Conservation (phyloP, 2,797 vertebrate genomes). For the Acestrorhynchus altus region DNA sequence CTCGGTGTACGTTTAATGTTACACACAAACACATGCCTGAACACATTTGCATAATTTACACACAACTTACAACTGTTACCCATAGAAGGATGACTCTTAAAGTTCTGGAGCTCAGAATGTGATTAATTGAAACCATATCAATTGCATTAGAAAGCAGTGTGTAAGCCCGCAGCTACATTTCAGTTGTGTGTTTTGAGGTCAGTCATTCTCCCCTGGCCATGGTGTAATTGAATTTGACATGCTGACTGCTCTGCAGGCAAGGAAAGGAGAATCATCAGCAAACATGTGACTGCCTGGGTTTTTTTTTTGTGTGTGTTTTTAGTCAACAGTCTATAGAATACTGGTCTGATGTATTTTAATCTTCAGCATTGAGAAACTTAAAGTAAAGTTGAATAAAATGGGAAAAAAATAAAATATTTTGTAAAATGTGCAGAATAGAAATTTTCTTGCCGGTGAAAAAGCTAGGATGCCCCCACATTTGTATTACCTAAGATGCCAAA, state of each 20-base stretch:
- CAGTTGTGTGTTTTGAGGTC: constrained; percentile 31
- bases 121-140: neutral
- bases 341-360: neutral
- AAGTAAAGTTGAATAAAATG: no score
- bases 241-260: constrained; percentile 37
- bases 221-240: constrained; percentile 54
- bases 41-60: neutral
- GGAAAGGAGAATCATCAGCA: constrained; percentile 14
- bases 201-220: constrained; percentile 22
- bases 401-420: no score
- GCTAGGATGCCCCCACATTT: no score
- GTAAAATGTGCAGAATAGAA: no score
- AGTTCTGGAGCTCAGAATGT: neutral
- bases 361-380: no score
- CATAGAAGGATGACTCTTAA: neutral
- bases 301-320: constrained; percentile 19
- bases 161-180: constrained; percentile 23
- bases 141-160: neutral
- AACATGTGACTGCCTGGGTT: constrained; percentile 37
- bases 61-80: neutral
- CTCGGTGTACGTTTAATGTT: constrained; percentile 10
- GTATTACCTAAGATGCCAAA: no score
- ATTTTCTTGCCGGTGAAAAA: no score
- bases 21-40: neutral
- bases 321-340: neutral